Evolutionary conservation across 2,113 vertebrate species (phyloP).

Genomic region (Dryoscopus gambensis): DNA sequence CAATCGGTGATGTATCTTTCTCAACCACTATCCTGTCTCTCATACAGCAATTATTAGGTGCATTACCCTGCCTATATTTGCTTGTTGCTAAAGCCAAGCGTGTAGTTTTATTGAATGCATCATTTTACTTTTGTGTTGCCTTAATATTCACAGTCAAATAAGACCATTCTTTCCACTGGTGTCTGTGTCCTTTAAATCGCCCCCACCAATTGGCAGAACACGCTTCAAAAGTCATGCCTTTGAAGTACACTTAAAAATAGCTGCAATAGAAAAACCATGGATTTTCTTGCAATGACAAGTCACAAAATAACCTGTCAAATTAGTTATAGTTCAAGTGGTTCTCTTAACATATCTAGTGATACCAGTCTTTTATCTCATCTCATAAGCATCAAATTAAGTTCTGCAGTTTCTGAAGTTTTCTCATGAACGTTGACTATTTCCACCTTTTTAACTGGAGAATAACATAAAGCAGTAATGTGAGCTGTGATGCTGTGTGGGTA

Average conservation of each 20-base stretch:
- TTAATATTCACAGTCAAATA: background rate
- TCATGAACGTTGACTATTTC: background rate
- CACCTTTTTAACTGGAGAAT: background rate
- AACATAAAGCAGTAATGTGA: background rate
- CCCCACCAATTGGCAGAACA: background rate
- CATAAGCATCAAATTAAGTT: background rate
- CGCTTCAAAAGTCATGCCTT: background rate
- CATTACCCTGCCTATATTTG: background rate
- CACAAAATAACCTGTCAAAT: background rate
- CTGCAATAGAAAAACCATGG: background rate
- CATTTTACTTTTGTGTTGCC: background rate
- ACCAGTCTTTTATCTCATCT: background rate
- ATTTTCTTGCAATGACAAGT: background rate
- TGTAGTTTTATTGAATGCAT: background rate
- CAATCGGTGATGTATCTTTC: background rate
- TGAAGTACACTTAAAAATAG: background rate
- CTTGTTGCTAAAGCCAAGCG: background rate
- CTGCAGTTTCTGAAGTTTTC: background rate
- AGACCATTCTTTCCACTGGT: background rate
- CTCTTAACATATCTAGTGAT: background rate
- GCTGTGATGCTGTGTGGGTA: background rate
- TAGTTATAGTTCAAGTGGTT: background rate
- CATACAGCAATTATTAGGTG: background rate
- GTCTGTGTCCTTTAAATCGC: background rate
- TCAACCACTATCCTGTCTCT: background rate